phyloP scores from a whole-genome alignment of 2,113 vertebrate genomes.

The Hemicordylus capensis region DNA sequence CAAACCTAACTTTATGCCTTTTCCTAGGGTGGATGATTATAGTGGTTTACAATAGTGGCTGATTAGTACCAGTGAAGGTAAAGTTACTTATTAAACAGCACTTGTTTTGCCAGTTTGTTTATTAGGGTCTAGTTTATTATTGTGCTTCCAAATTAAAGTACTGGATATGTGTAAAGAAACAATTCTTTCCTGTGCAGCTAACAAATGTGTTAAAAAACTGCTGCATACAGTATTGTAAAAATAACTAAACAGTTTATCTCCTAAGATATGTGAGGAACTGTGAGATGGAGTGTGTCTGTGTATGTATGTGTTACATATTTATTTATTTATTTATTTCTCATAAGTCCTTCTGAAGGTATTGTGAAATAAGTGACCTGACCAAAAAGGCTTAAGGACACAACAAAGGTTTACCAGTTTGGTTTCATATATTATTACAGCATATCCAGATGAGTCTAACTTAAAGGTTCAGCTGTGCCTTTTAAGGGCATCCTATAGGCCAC shows the following conservation, averaged over 20 bases:
- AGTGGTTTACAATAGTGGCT: background rate
- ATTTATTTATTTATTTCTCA: no score
- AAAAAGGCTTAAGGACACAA: background rate
- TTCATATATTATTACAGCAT: background rate
- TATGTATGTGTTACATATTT: no score
- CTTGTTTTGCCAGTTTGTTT: background rate
- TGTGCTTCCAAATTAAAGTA: background rate
- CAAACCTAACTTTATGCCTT: background rate
- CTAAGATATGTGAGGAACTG: no score
- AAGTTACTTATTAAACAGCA: background rate
- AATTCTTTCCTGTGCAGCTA: background rate
- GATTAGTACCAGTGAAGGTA: background rate
- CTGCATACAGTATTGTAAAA: background rate
- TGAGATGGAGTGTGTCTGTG: no score
- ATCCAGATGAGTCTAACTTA: background rate
- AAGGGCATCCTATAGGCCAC: background rate
- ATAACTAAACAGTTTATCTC: background rate
- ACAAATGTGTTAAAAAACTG: background rate
- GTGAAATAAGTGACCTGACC: background rate
- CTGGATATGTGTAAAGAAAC: constrained; percentile 18
- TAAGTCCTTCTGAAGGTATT: background rate
- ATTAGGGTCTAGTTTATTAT: background rate
- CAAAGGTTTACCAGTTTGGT: background rate
- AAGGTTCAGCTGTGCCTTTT: background rate
- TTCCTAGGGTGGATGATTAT: background rate